Evolutionary conservation across 35 echinoderm and acorn worm species (phyloP).

Genomic region (Patiria miniata): DNA sequence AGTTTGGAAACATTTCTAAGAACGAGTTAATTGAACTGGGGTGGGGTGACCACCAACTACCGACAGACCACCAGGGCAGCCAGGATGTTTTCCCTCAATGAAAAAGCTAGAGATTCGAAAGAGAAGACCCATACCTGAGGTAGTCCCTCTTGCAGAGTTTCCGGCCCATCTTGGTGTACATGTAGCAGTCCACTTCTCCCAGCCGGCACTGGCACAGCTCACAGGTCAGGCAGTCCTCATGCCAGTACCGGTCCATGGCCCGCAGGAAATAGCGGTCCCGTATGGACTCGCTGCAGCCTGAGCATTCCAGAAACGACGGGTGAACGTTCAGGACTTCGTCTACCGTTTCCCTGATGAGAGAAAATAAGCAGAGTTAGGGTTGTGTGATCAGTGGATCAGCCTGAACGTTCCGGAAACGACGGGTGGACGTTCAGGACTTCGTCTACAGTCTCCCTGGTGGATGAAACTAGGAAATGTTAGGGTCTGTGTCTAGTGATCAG

Average conservation of each 20-base stretch:
- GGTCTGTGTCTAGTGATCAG: not conserved
- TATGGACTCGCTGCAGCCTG: conserved; percentile 72
- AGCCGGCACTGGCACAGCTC: conserved; percentile 93
- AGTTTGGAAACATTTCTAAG: too few species aligned
- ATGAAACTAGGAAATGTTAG: not conserved
- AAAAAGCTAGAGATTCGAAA: too few species aligned
- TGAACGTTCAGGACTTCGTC: conserved; percentile 85
- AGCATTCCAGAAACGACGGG: conserved; percentile 79
- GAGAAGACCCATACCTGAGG: conserved; percentile 80
- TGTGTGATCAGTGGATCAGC: conserved; percentile 21
- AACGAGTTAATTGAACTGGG: too few species aligned
- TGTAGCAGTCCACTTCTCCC: conserved; percentile 77
- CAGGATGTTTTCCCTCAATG: too few species aligned
- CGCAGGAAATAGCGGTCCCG: conserved; percentile 82
- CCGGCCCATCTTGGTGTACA: conserved; percentile 86
- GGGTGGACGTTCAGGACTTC: conserved; percentile 86
- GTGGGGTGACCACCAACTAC: too few species aligned
- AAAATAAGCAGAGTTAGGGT: not conserved
- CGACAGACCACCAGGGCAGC: too few species aligned
- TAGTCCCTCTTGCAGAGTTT: conserved; percentile 93
- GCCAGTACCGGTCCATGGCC: conserved; percentile 87
- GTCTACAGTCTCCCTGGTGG: conserved; percentile 84
- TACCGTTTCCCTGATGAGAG: conserved; percentile 79
- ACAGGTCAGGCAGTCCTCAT: conserved; percentile 92
- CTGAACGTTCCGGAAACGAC: conserved; percentile 70